Percentiles rank a stretch among this genome's conserved stretches.
phyloP scores from a whole-genome alignment of 2,888 invertebrate genomes.

The Choreutis nemorana region DNA sequence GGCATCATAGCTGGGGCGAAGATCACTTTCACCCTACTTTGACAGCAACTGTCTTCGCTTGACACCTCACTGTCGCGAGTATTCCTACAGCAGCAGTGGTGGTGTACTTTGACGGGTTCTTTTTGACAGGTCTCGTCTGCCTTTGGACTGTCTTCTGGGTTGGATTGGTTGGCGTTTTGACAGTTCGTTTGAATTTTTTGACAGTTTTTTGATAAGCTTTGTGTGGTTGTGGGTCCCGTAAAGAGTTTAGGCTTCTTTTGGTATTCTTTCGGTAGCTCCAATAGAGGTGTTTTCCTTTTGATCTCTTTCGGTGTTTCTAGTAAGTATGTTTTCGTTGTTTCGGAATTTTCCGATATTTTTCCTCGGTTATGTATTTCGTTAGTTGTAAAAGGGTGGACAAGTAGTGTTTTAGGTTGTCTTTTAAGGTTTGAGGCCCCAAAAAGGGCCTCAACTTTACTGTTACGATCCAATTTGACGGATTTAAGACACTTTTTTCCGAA shows the following conservation, averaged over 20 bases:
- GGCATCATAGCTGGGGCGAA: constrained; percentile 55
- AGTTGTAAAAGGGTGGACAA: constrained; percentile 37
- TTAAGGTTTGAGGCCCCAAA: constrained; percentile 30
- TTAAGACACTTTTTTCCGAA: constrained; percentile 12
- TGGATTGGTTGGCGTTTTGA: no score
- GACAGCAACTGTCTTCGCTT: constrained; percentile 19
- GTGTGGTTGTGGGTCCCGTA: constrained; percentile 1
- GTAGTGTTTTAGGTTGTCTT: constrained; percentile 29
- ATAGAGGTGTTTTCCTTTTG: constrained; percentile 37
- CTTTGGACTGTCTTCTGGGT: no score
- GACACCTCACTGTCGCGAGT: constrained; percentile 8
- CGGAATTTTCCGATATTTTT: constrained; percentile 7
- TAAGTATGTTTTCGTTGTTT: constrained; percentile 30
- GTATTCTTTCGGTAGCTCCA: constrained; percentile 36
- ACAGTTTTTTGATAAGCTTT: constrained; percentile 1
- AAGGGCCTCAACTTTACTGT: constrained; percentile 34
- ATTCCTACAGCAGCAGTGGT: constrained; percentile 11
- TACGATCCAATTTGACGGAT: constrained; percentile 50
- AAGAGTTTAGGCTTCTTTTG: constrained; percentile 41
- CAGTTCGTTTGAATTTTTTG: neutral
- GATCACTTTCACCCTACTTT: constrained; percentile 40
- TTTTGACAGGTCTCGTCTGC: neutral
- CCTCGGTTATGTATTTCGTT: constrained; percentile 9
- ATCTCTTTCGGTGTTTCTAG: constrained; percentile 46
- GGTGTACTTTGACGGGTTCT: no score